These are phyloP conservation scores for Ganaspis brasiliensis DNA, from an alignment of 2,888 invertebrate species.

Conservation along the genomic window DNA sequence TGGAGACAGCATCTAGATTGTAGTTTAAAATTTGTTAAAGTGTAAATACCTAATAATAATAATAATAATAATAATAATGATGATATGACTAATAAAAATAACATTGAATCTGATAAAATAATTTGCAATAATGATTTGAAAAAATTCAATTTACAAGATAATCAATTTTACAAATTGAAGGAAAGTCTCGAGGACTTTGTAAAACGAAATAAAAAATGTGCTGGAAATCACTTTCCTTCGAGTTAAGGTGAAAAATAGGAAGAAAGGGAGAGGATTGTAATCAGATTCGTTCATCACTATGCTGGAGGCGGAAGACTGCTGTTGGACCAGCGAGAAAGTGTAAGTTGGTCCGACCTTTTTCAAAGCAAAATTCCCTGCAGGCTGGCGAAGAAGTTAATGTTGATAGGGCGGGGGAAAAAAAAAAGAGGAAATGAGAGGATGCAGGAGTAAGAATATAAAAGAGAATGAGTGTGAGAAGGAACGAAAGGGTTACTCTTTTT, in stretches of 20 bases:
- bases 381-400: constrained; percentile 20
- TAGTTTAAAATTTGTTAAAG: too few species aligned
- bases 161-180: constrained; percentile 1
- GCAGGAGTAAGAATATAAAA: not conserved
- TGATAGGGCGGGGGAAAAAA: constrained; percentile 13
- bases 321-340: constrained; percentile 18
- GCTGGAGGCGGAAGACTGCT: constrained; percentile 30
- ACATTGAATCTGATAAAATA: too few species aligned
- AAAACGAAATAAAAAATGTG: constrained; percentile 16
- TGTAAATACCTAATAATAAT: too few species aligned
- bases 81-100: too few species aligned
- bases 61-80: too few species aligned
- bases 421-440: not conserved
- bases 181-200: not conserved
- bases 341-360: constrained; percentile 37
- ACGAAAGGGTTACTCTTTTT: constrained; percentile 65
- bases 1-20: too few species aligned
- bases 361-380: constrained; percentile 24
- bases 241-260: constrained; percentile 24
- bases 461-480: constrained; percentile 39
- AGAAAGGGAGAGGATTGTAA: constrained; percentile 21
- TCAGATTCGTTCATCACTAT: constrained; percentile 17
- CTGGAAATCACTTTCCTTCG: constrained; percentile 28
- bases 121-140: too few species aligned
- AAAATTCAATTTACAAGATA: constrained; percentile 1